Evolutionary conservation across 2,113 vertebrate species (phyloP), one percentile per base, ranked within the genome.

Genomic region (Chaenogobius annularis): DNA sequence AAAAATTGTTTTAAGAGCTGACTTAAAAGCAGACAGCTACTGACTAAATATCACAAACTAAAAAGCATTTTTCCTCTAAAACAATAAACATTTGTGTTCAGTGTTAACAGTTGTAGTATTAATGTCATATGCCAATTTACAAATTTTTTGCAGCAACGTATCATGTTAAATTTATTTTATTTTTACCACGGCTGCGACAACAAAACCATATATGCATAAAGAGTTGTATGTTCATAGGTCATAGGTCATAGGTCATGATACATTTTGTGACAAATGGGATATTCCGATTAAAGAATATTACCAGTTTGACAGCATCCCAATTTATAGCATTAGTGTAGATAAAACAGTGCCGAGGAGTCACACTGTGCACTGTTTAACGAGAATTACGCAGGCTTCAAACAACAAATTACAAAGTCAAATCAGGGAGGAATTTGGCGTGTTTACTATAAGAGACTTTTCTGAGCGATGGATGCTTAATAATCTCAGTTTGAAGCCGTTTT

Each of bases 311-410:
- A 9, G 26, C 55, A 26, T 20, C 17, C 7, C 19, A 10, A 12
- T 58, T 58, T 14, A 31, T 22, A 68, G 58, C 50, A 5, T n/a
- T 26, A 8, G 61, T 66, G 22, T 26, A 58, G 20, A 22, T 10
- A 35, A 54, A 66, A 76, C 40, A n/a, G 44, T 56, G 48, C 72
- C 72, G 61, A 8, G 22, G 26, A 70, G 58, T 50, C 59, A 52
- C 17, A 35, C 15, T 63, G 58, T 52, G 68, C 17, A 17, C 48
- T 31, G 40, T 19, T 47, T 69, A 43, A 40, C 35, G 17, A 10
- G 10, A 62, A 71, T 73, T 13, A 52, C 48, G 69, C 62, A 48
- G 69, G 55, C 26, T 67, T 48, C 67, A 14, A 75, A 61, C n/a
- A 15, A 13, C 61, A n/a, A 20, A 63, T 63, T 63, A 63, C 35